Base-by-base conservation (phyloP, 2,113 vertebrate species). In the Spea bombifrons region DNA sequence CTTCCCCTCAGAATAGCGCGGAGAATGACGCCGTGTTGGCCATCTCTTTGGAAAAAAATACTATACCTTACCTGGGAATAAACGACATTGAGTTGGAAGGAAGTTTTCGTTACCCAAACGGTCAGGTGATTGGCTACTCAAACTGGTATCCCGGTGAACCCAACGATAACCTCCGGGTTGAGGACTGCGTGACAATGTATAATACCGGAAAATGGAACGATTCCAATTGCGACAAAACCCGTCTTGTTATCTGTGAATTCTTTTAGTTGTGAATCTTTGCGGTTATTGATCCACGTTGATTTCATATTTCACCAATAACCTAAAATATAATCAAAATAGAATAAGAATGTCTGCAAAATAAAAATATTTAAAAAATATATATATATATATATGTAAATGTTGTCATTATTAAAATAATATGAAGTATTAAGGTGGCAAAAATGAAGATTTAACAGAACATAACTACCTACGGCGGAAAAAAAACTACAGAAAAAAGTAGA, bases 181-280 rank as follows among this genome's bases (percentile, higher is more conserved):
- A 90, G 55, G 46, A 87, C 72, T 90, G 89, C 6, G 84, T 88
- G 45, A 88, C 88, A 77, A 12, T 89, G 46, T 75, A 64, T 6
- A 5, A 8, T 50, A 84, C 84, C 0, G 89, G 88, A 52, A 84
- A 85, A 10, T 90, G 88, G 89, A 89, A 90, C 0, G 89, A 89
- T 75, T 80, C 7, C 16, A 0, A 0, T 6, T 90, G 89, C 0
- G 17, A 64, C 1, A 75, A 84, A 3, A 64, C 1, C 6, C 81
- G 78, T 9, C 81, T 89, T 0, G 80, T 86, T 13, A 3, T 89
- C 66, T 90, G 89, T 7, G 86, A 90, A 81, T 89, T 90, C 83
- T 89, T 8, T 16, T 65, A 52, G 30, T 30, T 30, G 30, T 30
- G 30, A 30, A 30, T 30, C 30, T 30, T 30, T 30, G 30, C 30